Evolutionary conservation across 2,113 vertebrate genomes (phyloP), one percentile per base, ranked within the genome.

Genomic region (Anser brachyrhynchus): DNA sequence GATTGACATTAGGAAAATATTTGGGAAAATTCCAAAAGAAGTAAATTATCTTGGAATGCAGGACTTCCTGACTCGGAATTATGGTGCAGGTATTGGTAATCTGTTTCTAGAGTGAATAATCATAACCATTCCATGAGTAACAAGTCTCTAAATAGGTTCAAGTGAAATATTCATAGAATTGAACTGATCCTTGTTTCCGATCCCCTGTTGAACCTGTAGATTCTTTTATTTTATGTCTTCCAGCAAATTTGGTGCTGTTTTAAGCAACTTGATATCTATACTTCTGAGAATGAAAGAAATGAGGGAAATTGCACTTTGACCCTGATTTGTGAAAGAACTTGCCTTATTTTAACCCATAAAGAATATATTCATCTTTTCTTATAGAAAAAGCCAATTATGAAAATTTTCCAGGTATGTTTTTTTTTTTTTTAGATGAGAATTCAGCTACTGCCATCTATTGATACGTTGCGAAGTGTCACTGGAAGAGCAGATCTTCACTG

Each of bases 401-500:
- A 37, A 61, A 81, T 96, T 84, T 95, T 37, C 39, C 39, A 77
- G 29, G 12, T 65, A 55, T 65, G 9, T 72, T 84, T 49, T 72
- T 13, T 72, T 35, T 89, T 87, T 72, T 89, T 87, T 83, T n/a
- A 9, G 10, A 54, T 29, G 78, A 87, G 90, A 93, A 80, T 93
- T 97, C 88, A 91, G 51, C 84, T 96, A 75, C 94, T 96, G 82
- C 92, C 95, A 95, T 93, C 96, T 97, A 89, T 89, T 87, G 95
- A 91, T 88, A 73, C 43, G 64, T 6, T 77, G 57, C 51, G 57
- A 96, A 93, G 80, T 76, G 74, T 96, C 72, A 59, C n/a, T 69
- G 49, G 51, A 87, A 85, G 22, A 26, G 41, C 33, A 37, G 55
- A 67, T 57, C 44, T 78, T 65, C 61, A 52, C 31, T 26, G 25